Evolutionary conservation across 2,113 vertebrate species (phyloP), one percentile per base, ranked within the genome.

Genomic region (Lophotis ruficrista): DNA sequence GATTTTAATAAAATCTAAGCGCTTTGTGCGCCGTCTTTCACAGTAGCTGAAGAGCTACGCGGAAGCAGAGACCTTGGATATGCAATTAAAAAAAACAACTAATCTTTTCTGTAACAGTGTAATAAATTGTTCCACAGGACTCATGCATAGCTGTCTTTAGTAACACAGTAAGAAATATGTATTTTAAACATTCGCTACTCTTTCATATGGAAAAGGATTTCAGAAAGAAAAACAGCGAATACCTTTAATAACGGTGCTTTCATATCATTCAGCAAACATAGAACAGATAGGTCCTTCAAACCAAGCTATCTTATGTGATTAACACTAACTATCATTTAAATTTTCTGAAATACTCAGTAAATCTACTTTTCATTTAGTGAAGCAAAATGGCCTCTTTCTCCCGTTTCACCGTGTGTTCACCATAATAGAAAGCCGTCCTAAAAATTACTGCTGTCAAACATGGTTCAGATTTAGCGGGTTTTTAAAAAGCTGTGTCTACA

Each of bases 351-450:
- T 53, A 85, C 41, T 58, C 89, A 73, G 89, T 37, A 89, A 91
- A 94, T 54, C 70, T 56, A 83, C 89, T 54, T 71, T 30, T 76
- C 88, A 54, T 51, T 51, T 66, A 61, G 87, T 4, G 5, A 80
- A 83, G 94, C 82, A 97, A 97, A 97, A 97, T 97, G 95, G 95
- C 95, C 81, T 97, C 96, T 83, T 83, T 61, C 86, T 92, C 54
- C 51, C 21, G 9, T 65, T 56, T 78, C 87, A 53, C 38, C 35
- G 25, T 72, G 62, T 81, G 70, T 93, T 61, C 38, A 1, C 47
- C 10, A 24, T 14, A 56, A 73, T 3, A 65, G 8, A 60, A 68
- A 90, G 58, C 80, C 50, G 20, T 51, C 80, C 72, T 48, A 65
- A 58, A 90, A 75, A 91, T 35, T 3, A 65, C 33, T 83, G 65